These are phyloP conservation scores for Abrostola tripartita DNA, from an alignment of 2,888 invertebrate genomes.

Conservation along the genomic window DNA sequence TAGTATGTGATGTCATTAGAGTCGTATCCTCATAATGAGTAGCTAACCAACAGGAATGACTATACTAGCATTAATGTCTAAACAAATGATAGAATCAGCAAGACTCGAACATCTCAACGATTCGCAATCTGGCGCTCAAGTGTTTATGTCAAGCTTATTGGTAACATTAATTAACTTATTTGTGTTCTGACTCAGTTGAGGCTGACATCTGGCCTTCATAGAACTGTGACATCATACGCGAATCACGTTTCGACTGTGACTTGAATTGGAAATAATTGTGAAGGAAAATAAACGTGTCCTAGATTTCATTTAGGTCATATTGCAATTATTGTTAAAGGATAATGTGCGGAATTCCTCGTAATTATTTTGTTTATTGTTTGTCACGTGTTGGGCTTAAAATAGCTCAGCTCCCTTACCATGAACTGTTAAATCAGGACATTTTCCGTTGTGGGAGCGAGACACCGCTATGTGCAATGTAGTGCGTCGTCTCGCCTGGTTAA, in stretches of 20 bases:
- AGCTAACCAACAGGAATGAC: too few species aligned
- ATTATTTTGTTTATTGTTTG: constrained; percentile 21
- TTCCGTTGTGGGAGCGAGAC: too few species aligned
- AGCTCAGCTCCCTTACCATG: too few species aligned
- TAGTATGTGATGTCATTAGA: not conserved
- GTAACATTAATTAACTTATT: constrained; percentile 56
- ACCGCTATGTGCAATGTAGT: too few species aligned
- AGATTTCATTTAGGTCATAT: constrained; percentile 60
- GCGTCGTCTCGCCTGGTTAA: too few species aligned
- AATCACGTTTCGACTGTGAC: constrained; percentile 39
- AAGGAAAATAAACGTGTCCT: constrained; percentile 54
- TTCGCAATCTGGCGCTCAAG: constrained; percentile 38
- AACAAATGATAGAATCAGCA: not conserved
- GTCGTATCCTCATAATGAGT: not conserved
- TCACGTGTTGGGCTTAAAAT: not conserved
- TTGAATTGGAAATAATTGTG: constrained; percentile 47
- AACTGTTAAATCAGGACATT: too few species aligned
- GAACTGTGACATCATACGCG: constrained; percentile 68
- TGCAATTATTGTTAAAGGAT: constrained; percentile 41
- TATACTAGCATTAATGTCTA: too few species aligned
- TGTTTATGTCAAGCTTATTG: constrained; percentile 58
- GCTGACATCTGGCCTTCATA: constrained; percentile 68
- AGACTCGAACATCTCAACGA: constrained; percentile 16
- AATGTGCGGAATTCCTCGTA: constrained; percentile 24
- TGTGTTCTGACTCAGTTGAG: constrained; percentile 61